A percentile compares a stretch with the other conserved stretches of the same genome.
phyloP scores from a whole-genome alignment of 23 tunicate genomes.

The Oikopleura dioica region DNA sequence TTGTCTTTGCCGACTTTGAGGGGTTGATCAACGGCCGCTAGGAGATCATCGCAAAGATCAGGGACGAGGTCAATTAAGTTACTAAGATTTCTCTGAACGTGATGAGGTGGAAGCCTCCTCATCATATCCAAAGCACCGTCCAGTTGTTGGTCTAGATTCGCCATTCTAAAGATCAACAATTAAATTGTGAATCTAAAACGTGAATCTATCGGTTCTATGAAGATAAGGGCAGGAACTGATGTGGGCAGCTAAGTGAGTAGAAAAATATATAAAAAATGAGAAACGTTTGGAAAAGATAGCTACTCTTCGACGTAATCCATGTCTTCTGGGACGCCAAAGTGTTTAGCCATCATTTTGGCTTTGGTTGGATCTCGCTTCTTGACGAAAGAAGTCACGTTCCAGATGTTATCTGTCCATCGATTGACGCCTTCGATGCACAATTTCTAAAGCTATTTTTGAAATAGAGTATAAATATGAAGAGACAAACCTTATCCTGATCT shows the following conservation, averaged over 20 bases:
- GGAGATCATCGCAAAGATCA: slow-evolving; percentile 78
- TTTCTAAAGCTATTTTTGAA: neutral
- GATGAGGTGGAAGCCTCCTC: slow-evolving; percentile 87
- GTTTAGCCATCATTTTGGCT: slow-evolving; percentile 49
- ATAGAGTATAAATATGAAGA: neutral
- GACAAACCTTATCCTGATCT: neutral
- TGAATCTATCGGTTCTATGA: too few relatives aligned
- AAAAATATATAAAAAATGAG: too few relatives aligned
- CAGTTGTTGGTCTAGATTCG: slow-evolving; percentile 33
- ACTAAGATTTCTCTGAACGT: slow-evolving; percentile 69
- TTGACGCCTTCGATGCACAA: slow-evolving; percentile 58
- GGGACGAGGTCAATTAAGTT: slow-evolving; percentile 85
- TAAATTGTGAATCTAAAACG: neutral
- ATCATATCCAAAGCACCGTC: slow-evolving; percentile 85
- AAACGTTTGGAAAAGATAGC: too few relatives aligned
- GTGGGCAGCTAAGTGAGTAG: too few relatives aligned
- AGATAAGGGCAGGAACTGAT: too few relatives aligned
- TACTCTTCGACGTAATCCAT: slow-evolving; percentile 38
- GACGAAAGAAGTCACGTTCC: slow-evolving; percentile 50
- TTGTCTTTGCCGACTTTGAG: slow-evolving; percentile 38
- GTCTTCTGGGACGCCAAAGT: slow-evolving; percentile 87
- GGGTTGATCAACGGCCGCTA: slow-evolving; percentile 84
- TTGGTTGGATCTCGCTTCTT: slow-evolving; percentile 79
- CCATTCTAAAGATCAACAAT: neutral
- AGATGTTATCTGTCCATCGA: slow-evolving; percentile 90